Conservation (phyloP, 2,888 invertebrate genomes). For the Apantesis nais region DNA sequence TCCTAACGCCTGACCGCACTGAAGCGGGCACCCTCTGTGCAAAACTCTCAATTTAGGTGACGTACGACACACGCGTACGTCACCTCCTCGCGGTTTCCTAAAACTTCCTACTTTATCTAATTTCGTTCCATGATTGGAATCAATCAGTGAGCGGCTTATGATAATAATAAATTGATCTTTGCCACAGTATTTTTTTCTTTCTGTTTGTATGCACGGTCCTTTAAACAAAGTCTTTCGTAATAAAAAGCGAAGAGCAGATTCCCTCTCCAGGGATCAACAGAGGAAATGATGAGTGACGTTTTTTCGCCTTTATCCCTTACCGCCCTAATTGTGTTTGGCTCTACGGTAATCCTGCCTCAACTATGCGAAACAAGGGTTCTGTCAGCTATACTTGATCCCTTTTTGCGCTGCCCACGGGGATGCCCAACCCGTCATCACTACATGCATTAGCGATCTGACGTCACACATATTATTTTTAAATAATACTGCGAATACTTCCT, state of each 20-base stretch:
- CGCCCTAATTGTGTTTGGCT: constrained; percentile 17
- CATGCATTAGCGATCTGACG: neutral
- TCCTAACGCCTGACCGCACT: no score
- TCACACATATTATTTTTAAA: neutral
- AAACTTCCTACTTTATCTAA: no score
- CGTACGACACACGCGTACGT: no score
- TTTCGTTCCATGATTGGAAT: no score
- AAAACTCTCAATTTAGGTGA: no score
- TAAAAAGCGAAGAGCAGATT: neutral
- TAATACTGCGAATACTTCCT: no score
- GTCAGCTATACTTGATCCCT: constrained; percentile 13
- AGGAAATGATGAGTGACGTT: constrained; percentile 16
- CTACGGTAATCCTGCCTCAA: constrained; percentile 10
- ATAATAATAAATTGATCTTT: neutral
- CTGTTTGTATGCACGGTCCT: neutral
- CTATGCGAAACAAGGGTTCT: neutral
- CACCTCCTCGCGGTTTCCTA: no score
- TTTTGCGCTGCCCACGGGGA: constrained; percentile 10
- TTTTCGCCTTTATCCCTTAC: constrained; percentile 4
- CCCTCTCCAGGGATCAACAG: neutral
- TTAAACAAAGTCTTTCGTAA: neutral
- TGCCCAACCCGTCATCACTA: neutral
- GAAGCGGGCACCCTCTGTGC: no score
- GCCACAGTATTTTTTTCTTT: neutral
- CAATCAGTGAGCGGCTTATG: neutral